Evolutionary conservation across 2,888 invertebrate species (phyloP).

Genomic region (Dexiosoma caninum): DNA sequence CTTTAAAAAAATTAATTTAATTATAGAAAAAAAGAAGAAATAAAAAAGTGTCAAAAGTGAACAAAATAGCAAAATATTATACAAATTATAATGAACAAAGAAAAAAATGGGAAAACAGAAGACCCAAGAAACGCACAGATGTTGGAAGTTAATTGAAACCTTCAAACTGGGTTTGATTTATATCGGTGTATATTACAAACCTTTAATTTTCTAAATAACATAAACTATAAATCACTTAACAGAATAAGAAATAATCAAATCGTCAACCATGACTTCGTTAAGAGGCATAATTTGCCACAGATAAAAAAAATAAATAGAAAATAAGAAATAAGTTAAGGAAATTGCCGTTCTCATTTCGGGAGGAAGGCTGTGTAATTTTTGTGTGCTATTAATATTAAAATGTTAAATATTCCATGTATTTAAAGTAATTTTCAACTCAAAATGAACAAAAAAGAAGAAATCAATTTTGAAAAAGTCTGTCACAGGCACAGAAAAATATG

Average conservation of each 20-base stretch:
- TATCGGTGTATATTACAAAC: not conserved
- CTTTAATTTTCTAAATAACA: not conserved
- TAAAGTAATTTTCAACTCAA: too few species aligned
- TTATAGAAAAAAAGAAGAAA: not conserved
- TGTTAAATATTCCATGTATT: too few species aligned
- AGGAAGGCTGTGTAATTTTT: too few species aligned
- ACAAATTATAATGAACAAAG: conserved; percentile 56
- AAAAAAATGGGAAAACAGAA: conserved; percentile 49
- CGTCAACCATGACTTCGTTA: not conserved
- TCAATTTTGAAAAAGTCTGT: too few species aligned
- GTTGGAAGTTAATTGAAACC: conserved; percentile 24
- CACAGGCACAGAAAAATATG: too few species aligned
- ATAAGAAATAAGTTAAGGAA: too few species aligned
- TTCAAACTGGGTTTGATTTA: conserved; percentile 38
- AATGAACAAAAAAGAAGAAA: too few species aligned
- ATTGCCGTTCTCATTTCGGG: too few species aligned
- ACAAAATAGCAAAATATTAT: conserved; percentile 8
- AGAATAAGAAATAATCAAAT: not conserved
- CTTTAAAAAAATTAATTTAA: not conserved
- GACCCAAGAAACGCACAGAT: conserved; percentile 29
- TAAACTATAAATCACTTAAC: not conserved
- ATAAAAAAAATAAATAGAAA: too few species aligned
- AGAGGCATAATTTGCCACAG: too few species aligned
- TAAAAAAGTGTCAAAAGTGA: not conserved
- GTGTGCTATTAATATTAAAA: too few species aligned